Evolutionary conservation across 1,140 invertebrate genomes (phyloP).

Genomic region (Ooceraea biroi): DNA sequence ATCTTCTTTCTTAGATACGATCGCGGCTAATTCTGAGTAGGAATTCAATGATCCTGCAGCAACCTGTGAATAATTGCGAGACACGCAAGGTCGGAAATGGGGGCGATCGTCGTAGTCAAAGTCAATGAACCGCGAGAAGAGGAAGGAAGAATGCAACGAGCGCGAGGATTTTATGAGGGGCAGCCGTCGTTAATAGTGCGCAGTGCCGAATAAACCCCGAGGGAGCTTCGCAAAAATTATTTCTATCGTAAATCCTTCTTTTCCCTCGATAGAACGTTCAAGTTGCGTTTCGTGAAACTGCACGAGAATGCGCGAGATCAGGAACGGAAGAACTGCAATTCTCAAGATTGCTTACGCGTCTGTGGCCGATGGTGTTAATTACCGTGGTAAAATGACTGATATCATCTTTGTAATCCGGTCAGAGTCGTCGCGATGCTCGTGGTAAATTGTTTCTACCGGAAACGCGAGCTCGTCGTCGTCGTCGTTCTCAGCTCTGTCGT

Average conservation of each 20-base stretch:
- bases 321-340: conserved; percentile 63
- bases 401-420: conserved; percentile 70
- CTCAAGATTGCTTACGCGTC: conserved; percentile 49
- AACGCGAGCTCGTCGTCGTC: conserved; percentile 17
- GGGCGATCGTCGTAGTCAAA: conserved; percentile 19
- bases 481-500: conserved; percentile 30
- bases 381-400: conserved; percentile 78
- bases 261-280: conserved; percentile 24
- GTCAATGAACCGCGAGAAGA: conserved; percentile 26
- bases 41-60: conserved; percentile 20
- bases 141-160: conserved; percentile 34
- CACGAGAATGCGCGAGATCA: no score
- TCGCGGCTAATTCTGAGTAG: no score
- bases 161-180: conserved; percentile 69
- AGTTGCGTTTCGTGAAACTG: conserved; percentile 14
- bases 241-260: conserved; percentile 50
- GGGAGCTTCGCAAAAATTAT: conserved; percentile 69
- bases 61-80: not conserved
- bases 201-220: conserved; percentile 66
- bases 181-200: conserved; percentile 58
- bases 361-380: conserved; percentile 70
- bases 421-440: conserved; percentile 22
- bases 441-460: conserved; percentile 72
- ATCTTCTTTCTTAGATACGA: no score
- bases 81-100: conserved; percentile 7